Base-by-base conservation (phyloP, 2,113 vertebrate species). In the Saccopteryx bilineata region DNA sequence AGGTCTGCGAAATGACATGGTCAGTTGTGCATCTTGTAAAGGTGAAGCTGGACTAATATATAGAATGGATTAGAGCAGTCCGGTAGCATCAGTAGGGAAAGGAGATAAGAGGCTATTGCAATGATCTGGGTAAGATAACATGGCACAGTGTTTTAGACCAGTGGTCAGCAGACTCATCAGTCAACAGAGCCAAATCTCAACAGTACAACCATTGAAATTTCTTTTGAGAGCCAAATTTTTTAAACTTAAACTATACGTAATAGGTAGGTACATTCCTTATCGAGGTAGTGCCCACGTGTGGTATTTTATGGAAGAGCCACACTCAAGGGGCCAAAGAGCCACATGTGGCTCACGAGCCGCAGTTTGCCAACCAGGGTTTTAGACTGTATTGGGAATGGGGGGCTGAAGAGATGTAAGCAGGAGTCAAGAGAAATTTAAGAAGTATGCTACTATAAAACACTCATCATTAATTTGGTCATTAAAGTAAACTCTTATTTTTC, bases 381-480 rank as follows among this genome's bases (percentile, higher is more conserved):
- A 78, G 63, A 72, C 39, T 86, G 4, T 48, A 5, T 18, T 86
- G 63, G 31, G 48, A 18, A 23, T 3, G 17, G 19, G 18, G 15
- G 17, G 7, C 66, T 33, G 19, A 26, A 66, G 18, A 58, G 12
- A 63, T 3, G 0, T 56, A n/a, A 78, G 13, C 8, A 75, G 50
- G 61, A 82, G n/a, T 31, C 50, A 33, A 87, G 56, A 86, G 63
- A 85, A 65, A 24, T 46, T 71, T 65, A 60, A 48, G 26, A 91
- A 39, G 66, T 24, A 23, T 33, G 54, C 31, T n/a, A 1, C 68
- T 46, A 26, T 5, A 84, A 21, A 87, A 65, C 50, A 54, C 9
- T 93, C 21, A 23, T 23, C 46, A 3, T 21, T 76, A 28, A 68
- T 66, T 94, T 66, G 50, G 9, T 66, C 61, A n/a, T 31, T 86